These are phyloP conservation scores for Diaphora mendica DNA, from an alignment of 2,888 invertebrate species.

Conservation along the genomic window DNA sequence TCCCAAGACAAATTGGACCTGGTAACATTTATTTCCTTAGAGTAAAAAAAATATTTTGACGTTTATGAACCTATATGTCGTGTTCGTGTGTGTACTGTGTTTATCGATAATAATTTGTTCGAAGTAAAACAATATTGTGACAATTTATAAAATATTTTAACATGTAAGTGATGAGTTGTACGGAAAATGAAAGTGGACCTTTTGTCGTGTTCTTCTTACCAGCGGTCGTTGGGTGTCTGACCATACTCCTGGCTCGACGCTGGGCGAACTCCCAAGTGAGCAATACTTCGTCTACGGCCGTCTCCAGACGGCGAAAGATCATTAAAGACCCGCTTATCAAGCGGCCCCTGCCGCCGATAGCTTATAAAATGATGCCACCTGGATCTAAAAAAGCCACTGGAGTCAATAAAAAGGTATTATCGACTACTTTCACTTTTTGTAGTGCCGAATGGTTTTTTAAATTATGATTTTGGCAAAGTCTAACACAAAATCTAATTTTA, in stretches of 20 bases:
- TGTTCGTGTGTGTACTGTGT: slow-evolving; percentile 23
- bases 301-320: slow-evolving; percentile 83
- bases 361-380: slow-evolving; percentile 80
- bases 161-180: slow-evolving; percentile 87
- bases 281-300: slow-evolving; percentile 79
- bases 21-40: background rate
- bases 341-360: slow-evolving; percentile 77
- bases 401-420: slow-evolving; percentile 73
- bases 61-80: slow-evolving; percentile 20
- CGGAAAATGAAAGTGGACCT: slow-evolving; percentile 86
- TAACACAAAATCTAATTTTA: background rate
- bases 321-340: slow-evolving; percentile 82
- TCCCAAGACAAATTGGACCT: too few species aligned
- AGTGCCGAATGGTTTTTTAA: background rate
- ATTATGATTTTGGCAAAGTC: background rate
- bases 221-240: slow-evolving; percentile 83
- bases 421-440: slow-evolving; percentile 10
- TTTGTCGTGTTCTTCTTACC: slow-evolving; percentile 86
- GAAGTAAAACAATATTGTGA: slow-evolving; percentile 74
- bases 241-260: slow-evolving; percentile 82
- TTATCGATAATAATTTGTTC: slow-evolving; percentile 41
- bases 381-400: slow-evolving; percentile 76
- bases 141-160: slow-evolving; percentile 74
- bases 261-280: slow-evolving; percentile 82
- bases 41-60: slow-evolving; percentile 22